Evolutionary conservation across 1,140 invertebrate species (phyloP).

Genomic region (Drosophila eugracilis): DNA sequence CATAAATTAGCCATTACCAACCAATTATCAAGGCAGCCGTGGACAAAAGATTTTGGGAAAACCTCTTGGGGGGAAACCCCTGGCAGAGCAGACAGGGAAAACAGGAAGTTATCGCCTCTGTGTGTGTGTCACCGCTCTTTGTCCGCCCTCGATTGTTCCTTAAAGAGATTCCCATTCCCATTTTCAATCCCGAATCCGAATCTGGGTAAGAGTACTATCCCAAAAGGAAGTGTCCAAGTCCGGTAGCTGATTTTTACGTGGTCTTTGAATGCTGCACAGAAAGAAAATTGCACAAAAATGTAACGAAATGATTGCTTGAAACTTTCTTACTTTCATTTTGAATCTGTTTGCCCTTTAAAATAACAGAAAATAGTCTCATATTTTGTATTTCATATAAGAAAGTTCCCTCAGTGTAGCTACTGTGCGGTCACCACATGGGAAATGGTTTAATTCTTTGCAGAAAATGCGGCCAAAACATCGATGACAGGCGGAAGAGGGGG

Average conservation of each 20-base stretch:
- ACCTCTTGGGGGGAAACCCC: slow-evolving; percentile 1
- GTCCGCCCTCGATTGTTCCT: slow-evolving; percentile 21
- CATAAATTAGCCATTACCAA: slow-evolving; percentile 76
- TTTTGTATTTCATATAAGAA: too few species aligned
- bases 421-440: slow-evolving; percentile 25
- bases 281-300: neutral
- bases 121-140: slow-evolving; percentile 40
- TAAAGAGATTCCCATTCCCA: slow-evolving; percentile 5
- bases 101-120: slow-evolving; percentile 48
- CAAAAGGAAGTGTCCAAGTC: slow-evolving; percentile 12
- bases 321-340: neutral
- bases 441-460: slow-evolving; percentile 34
- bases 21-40: slow-evolving; percentile 56
- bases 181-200: neutral
- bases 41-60: slow-evolving; percentile 29
- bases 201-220: neutral
- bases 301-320: neutral
- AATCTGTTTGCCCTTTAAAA: too few species aligned
- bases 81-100: slow-evolving; percentile 19
- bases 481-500: slow-evolving; percentile 12
- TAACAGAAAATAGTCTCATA: too few species aligned
- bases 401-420: slow-evolving; percentile 15
- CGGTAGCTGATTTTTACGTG: slow-evolving; percentile 23
- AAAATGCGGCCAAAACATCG: slow-evolving; percentile 48
- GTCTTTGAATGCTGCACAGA: slow-evolving; percentile 5